Evolutionary conservation across 2,797 vertebrate species (phyloP).

Genomic region (Tapera naevia): DNA sequence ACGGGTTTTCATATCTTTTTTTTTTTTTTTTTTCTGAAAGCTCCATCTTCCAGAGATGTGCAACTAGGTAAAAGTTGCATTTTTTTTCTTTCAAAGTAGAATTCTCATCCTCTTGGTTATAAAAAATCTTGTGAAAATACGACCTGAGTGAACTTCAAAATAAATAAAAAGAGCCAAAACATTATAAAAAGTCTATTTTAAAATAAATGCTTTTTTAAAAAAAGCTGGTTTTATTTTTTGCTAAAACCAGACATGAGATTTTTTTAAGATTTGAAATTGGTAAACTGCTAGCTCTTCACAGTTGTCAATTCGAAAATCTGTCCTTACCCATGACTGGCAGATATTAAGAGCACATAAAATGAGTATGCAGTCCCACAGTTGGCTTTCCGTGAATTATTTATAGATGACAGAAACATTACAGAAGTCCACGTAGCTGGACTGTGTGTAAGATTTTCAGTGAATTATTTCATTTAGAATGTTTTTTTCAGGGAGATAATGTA

Average conservation of each 20-base stretch:
- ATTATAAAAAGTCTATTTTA: not conserved
- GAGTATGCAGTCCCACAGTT: not conserved
- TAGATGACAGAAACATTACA: constrained; percentile 18
- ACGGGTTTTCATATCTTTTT: not conserved
- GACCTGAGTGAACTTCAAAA: not conserved
- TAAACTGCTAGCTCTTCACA: not conserved
- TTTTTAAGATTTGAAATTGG: not conserved
- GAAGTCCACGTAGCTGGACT: constrained; percentile 38
- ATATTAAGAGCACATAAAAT: constrained; percentile 10
- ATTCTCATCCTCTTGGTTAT: not conserved
- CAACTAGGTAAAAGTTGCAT: not conserved
- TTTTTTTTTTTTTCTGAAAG: not conserved
- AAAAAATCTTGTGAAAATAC: not conserved
- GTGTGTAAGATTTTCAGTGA: constrained; percentile 16
- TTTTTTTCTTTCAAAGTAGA: not conserved
- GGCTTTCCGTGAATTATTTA: constrained; percentile 53
- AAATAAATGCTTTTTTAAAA: not conserved
- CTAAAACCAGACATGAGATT: not conserved
- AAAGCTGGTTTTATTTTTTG: not conserved
- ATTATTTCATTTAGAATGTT: constrained; percentile 59
- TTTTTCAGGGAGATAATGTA: constrained; percentile 53
- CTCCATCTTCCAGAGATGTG: not conserved
- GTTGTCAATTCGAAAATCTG: constrained; percentile 12
- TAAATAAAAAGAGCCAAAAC: not conserved
- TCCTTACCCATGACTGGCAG: not conserved